These are phyloP conservation scores for Apotomis capreana DNA, from an alignment of 2,888 invertebrate genomes.

Conservation along the genomic window DNA sequence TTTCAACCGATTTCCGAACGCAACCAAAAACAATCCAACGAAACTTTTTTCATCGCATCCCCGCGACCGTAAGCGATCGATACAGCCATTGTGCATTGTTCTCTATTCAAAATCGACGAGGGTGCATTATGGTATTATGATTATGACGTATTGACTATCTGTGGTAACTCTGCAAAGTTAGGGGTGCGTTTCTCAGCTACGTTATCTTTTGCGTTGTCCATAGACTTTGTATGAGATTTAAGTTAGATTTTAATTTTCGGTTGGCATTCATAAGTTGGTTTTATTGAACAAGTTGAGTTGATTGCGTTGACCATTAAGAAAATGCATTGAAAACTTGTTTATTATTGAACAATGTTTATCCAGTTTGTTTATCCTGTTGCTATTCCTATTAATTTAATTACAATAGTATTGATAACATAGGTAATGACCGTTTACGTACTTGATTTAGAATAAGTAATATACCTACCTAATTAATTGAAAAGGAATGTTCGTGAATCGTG, in stretches of 20 bases:
- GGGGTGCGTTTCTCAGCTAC: neutral
- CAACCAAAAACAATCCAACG: slow-evolving; percentile 41
- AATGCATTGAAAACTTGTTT: slow-evolving; percentile 9
- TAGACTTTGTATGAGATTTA: neutral
- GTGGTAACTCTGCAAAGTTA: slow-evolving; percentile 27
- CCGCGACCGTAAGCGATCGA: slow-evolving; percentile 55
- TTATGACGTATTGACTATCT: slow-evolving; percentile 40
- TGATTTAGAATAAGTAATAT: too few species aligned
- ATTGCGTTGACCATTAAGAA: slow-evolving; percentile 42
- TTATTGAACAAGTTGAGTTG: slow-evolving; percentile 47
- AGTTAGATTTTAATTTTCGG: neutral
- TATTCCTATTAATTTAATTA: neutral
- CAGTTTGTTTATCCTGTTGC: neutral
- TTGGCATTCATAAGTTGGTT: slow-evolving; percentile 17
- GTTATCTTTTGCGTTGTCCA: neutral
- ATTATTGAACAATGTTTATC: neutral
- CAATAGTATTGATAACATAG: neutral
- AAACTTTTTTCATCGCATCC: slow-evolving; percentile 39
- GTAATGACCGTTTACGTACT: neutral
- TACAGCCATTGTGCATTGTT: slow-evolving; percentile 54
- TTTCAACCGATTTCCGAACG: slow-evolving; percentile 35
- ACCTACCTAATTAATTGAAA: neutral
- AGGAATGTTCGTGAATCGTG: too few species aligned
- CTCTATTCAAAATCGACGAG: slow-evolving; percentile 48
- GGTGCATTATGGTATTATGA: slow-evolving; percentile 43